phyloP scores from a whole-genome alignment of 2,888 invertebrate species.

The Macrophya alboannulata region DNA sequence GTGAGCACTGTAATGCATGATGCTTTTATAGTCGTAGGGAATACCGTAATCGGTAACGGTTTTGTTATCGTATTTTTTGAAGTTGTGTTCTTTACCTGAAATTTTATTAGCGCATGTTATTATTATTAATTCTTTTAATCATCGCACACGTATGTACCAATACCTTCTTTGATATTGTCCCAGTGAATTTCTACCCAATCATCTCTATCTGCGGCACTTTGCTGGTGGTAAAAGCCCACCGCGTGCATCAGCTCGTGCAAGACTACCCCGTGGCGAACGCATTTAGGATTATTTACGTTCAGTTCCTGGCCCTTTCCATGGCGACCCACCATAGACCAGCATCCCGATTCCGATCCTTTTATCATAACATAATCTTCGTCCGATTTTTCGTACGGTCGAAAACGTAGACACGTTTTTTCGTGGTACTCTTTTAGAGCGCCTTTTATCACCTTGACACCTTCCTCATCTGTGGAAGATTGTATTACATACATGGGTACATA shows the following conservation, averaged over 20 bases:
- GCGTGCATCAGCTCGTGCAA: conserved; percentile 91
- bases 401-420: conserved; percentile 84
- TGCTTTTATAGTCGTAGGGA: conserved; percentile 87
- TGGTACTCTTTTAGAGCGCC: conserved; percentile 84
- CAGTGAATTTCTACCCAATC: conserved; percentile 88
- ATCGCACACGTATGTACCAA: neutral
- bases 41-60: conserved; percentile 86
- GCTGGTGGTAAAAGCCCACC: conserved; percentile 92
- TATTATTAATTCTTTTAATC: neutral
- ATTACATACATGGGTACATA: too few relatives aligned
- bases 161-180: conserved; percentile 86
- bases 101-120: neutral
- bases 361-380: conserved; percentile 84
- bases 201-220: conserved; percentile 90
- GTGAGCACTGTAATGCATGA: conserved; percentile 87
- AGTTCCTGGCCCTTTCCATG: conserved; percentile 84
- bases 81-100: conserved; percentile 83
- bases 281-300: conserved; percentile 80
- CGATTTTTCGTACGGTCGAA: conserved; percentile 82
- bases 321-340: conserved; percentile 87
- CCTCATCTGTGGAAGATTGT: conserved; percentile 73
- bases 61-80: conserved; percentile 85
- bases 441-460: conserved; percentile 81
- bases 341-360: conserved; percentile 82
- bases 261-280: conserved; percentile 81